These are phyloP conservation scores for Lepidurus packardi DNA, from an alignment of 1,140 invertebrate species.

Conservation along the genomic window DNA sequence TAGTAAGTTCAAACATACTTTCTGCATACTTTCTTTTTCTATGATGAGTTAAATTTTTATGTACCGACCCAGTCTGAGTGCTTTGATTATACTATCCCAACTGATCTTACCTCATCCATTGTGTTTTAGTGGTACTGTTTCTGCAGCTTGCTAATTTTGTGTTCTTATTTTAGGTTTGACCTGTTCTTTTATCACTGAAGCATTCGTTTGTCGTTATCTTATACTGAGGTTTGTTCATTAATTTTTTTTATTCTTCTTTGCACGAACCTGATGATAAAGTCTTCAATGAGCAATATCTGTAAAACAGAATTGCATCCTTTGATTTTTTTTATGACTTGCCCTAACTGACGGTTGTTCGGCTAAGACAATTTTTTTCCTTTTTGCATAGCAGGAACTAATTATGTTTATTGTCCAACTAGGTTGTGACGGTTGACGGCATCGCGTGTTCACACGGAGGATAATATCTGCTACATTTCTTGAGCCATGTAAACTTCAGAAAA, in stretches of 20 bases:
- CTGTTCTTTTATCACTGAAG: neutral
- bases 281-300: neutral
- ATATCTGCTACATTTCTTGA: no score
- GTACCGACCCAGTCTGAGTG: conserved; percentile 17
- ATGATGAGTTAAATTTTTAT: conserved; percentile 12
- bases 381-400: no score
- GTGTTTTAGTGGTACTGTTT: neutral
- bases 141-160: neutral
- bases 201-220: no score
- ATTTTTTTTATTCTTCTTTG: no score
- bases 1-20: neutral
- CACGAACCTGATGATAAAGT: neutral
- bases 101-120: neutral
- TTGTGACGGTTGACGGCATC: no score
- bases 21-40: neutral
- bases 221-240: no score
- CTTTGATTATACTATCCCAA: conserved; percentile 4
- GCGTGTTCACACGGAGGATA: no score
- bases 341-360: neutral
- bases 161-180: neutral
- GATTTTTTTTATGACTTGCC: conserved; percentile 10
- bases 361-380: neutral
- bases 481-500: no score
- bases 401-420: no score
- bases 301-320: conserved; percentile 5